These are phyloP conservation scores for Blennius ocellaris DNA, from an alignment of 2,113 vertebrate species.

Conservation along the genomic window DNA sequence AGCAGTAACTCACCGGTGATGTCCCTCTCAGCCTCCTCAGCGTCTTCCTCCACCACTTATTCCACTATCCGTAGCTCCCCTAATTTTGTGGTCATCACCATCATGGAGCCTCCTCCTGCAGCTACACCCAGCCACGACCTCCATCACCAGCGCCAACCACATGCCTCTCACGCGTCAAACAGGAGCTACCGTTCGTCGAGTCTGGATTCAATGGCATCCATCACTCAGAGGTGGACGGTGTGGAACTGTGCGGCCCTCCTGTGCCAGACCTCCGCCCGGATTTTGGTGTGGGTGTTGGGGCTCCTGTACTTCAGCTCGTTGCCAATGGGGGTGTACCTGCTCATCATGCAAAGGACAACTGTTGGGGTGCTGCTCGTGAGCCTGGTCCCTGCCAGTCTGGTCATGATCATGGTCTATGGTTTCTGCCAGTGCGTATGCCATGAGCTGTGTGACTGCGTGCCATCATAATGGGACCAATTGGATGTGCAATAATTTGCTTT, in stretches of 20 bases:
- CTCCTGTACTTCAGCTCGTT: conserved; percentile 95
- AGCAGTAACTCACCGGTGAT: conserved; percentile 79
- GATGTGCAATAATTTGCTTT: conserved; percentile 35
- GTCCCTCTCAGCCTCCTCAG: conserved; percentile 71
- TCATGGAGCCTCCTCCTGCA: conserved; percentile 91
- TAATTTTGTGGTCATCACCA: conserved; percentile 94
- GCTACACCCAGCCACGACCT: conserved; percentile 76
- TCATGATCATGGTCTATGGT: conserved; percentile 92
- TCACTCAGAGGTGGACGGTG: conserved; percentile 89
- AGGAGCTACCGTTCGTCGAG: conserved; percentile 87
- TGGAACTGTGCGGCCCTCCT: conserved; percentile 92
- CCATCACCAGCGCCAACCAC: conserved; percentile 73
- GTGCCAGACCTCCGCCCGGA: conserved; percentile 90
- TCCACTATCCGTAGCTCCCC: conserved; percentile 76
- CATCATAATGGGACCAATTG: conserved; percentile 75
- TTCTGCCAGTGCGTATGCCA: conserved; percentile 94
- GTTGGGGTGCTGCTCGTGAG: conserved; percentile 93
- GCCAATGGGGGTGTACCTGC: conserved; percentile 94
- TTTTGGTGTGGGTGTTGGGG: conserved; percentile 92
- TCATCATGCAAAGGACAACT: conserved; percentile 93
- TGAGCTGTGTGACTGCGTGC: conserved; percentile 92
- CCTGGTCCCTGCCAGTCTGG: conserved; percentile 93
- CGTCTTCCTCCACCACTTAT: conserved; percentile 58
- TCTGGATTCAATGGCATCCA: conserved; percentile 90
- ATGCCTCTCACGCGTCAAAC: conserved; percentile 31